phyloP scores from a whole-genome alignment of 2,888 invertebrate genomes.

The Brassicogethes aeneus region DNA sequence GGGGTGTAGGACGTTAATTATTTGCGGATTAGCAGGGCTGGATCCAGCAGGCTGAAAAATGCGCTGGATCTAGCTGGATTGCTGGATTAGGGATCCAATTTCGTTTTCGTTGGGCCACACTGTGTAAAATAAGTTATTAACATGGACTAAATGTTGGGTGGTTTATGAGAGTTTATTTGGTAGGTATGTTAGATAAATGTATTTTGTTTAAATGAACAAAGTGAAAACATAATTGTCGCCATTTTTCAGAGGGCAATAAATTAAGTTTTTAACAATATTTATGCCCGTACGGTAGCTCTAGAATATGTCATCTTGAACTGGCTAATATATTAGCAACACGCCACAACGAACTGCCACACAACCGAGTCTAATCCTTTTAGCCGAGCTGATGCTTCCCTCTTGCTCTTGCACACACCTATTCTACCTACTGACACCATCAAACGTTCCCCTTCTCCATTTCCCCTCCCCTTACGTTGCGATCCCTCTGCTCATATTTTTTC shows the following conservation, averaged over 20 bases:
- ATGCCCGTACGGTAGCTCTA: not conserved
- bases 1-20: too few relatives aligned
- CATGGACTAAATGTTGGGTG: too few relatives aligned
- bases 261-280: conserved; percentile 3
- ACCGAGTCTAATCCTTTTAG: conserved; percentile 1
- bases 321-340: conserved; percentile 1
- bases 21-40: too few relatives aligned
- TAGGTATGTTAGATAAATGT: not conserved
- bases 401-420: not conserved
- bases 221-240: not conserved
- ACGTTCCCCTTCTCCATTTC: too few relatives aligned
- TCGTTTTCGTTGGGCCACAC: too few relatives aligned
- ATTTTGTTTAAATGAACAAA: not conserved
- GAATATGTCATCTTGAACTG: conserved; percentile 3
- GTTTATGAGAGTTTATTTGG: too few relatives aligned
- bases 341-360: conserved; percentile 1
- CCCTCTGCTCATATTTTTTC: too few relatives aligned
- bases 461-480: too few relatives aligned
- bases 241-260: conserved; percentile 1
- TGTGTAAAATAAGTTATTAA: too few relatives aligned
- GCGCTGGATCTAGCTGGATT: too few relatives aligned
- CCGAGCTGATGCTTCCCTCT: not conserved
- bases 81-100: too few relatives aligned
- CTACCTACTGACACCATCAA: not conserved
- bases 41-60: too few relatives aligned